Conservation (phyloP, 2,797 vertebrate species). For the Halcyon leucocephala region DNA sequence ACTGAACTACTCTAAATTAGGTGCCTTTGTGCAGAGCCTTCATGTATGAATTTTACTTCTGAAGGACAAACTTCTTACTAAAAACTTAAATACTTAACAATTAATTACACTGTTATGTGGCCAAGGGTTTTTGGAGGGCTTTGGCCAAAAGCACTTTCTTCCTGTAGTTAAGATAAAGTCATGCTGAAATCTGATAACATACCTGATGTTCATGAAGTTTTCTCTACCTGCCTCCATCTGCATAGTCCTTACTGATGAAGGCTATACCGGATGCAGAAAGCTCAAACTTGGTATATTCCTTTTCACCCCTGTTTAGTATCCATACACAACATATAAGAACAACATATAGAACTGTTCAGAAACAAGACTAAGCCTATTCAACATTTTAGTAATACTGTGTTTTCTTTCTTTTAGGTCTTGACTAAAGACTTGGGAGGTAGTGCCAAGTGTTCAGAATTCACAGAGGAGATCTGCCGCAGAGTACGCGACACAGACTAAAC, state of each 20-base stretch:
- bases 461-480: conserved; percentile 90
- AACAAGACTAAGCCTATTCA: background rate
- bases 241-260: background rate
- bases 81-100: background rate
- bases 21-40: background rate
- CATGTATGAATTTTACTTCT: background rate
- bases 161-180: background rate
- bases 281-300: background rate
- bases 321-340: background rate
- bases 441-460: conserved; percentile 94
- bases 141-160: background rate
- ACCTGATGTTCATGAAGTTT: background rate
- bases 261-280: background rate
- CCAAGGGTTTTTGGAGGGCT: background rate
- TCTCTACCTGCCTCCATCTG: background rate
- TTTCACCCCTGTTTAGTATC: background rate
- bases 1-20: background rate
- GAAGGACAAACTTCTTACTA: background rate
- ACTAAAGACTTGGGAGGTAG: conserved; percentile 96
- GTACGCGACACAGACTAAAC: conserved; percentile 81
- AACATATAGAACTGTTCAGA: background rate
- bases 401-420: conserved; percentile 79
- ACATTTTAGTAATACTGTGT: background rate
- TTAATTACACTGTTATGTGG: background rate
- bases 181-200: background rate